Evolutionary conservation across 2,888 invertebrate genomes (phyloP), one percentile per base, ranked within the genome.

Genomic region (Drosophila aldrichi): DNA sequence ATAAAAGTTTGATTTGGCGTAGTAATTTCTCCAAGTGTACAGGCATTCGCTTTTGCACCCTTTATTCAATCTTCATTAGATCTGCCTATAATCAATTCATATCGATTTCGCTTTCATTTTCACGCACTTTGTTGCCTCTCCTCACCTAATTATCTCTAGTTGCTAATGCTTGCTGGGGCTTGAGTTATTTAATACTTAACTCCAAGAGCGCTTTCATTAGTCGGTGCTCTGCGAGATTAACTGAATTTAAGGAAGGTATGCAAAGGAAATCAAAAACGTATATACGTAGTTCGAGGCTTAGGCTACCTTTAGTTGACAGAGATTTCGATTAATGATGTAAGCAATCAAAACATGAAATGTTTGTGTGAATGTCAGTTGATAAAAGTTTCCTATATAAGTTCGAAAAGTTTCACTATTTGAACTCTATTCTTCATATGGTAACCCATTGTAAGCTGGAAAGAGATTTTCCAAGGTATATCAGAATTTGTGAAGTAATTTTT

Each of bases 11-110:
- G n/a, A n/a, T n/a, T 51, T 51, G 2, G 5, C 5, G 5, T 22
- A 22, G 36, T 16, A 1, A 22, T 54, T 55, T 29, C 29, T 25
- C 29, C 7, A 12, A 25, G 34, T 36, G 9, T 43, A 51, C 14
- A 16, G 18, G 16, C 8, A 18, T 63, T 32, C 5, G 7, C 18
- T 16, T 43, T 36, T 38, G n/a, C n/a, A 18, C 20, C 38, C 38
- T 18, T 46, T 22, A 38, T n/a, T 62, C 63, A 44, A 51, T 61
- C 64, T 61, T 51, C 25, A 61, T 61, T 65, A 38, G 18, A 6
- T 12, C n/a, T 22, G n/a, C 22, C 64, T 10, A 2, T 20, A 51
- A 16, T 8, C 34, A 2, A 20, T 18, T 36, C 22, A 20, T 46
- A 38, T 62, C 18, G 14, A 22, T 56, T 44, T 20, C 41, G 12